These are phyloP conservation scores for Pteropus rufus DNA, from an alignment of 2,797 vertebrate genomes.

Conservation along the genomic window DNA sequence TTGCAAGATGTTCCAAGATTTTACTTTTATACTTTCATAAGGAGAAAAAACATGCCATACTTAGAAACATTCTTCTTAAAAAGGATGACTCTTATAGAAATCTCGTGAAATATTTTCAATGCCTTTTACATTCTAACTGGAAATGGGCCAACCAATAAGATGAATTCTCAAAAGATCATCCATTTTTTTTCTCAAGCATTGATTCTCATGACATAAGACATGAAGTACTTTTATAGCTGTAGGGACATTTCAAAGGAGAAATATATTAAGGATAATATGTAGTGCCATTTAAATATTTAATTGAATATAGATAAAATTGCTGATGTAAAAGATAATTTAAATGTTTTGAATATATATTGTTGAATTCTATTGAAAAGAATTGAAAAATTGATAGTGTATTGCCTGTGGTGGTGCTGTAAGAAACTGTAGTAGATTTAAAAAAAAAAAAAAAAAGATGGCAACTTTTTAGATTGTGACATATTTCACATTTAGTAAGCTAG, in stretches of 20 bases:
- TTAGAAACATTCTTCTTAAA: background rate
- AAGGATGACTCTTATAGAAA: background rate
- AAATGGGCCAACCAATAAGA: background rate
- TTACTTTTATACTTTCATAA: background rate
- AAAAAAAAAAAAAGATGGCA: background rate
- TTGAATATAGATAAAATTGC: background rate
- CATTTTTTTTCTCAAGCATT: background rate
- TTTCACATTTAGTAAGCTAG: constrained; percentile 40
- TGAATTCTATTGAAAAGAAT: constrained; percentile 44
- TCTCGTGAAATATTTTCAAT: background rate
- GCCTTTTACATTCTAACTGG: background rate
- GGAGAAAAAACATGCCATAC: background rate
- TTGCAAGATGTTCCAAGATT: background rate
- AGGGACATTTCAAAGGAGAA: background rate
- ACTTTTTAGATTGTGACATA: background rate
- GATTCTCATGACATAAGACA: background rate
- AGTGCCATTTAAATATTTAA: background rate
- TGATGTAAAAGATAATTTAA: background rate
- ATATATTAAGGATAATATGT: background rate
- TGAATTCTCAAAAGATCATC: background rate
- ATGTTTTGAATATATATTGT: background rate
- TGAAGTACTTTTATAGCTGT: background rate
- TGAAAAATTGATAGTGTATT: background rate
- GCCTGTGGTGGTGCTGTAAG: background rate
- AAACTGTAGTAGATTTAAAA: constrained; percentile 25